Evolutionary conservation across 2,113 vertebrate genomes (phyloP), one percentile per base, ranked within the genome.

Genomic region (Artemisiospiza belli): DNA sequence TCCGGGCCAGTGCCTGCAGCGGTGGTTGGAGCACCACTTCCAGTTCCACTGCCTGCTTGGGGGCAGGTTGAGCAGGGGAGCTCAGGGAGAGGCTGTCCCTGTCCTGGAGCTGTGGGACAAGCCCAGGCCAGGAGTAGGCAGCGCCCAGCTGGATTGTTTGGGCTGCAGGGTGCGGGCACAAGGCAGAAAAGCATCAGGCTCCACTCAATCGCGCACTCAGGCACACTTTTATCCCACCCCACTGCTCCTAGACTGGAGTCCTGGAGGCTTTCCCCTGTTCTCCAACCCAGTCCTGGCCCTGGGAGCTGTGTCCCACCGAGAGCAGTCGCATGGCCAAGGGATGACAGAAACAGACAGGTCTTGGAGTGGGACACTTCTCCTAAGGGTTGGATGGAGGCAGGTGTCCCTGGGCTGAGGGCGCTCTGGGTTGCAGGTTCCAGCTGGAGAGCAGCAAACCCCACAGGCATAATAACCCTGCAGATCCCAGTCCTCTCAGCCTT

Each of bases 91-190:
- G 0, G 2, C 13, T 9, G 39, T 49, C 15, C 16, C 6, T 8
- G 0, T 41, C n/a, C 21, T 21, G 27, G 13, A 20, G 13, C 11
- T 74, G 22, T 6, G 39, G 28, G 22, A 62, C 44, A 75, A 33
- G 9, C 15, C 15, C 62, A 20, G n/a, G 28, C 19, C 41, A 28
- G 47, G 18, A n/a, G 17, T 1, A 6, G n/a, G 31, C 58, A 73
- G 39, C 18, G 7, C 30, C 24, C 27, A 4, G 37, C 4, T 30
- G 15, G 31, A 24, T 20, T 37, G 6, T 9, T 33, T 15, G 41
- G 24, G 41, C 49, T 69, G 39, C 1, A 1, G 7, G 5, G 9
- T 10, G 33, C 0, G 0, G 7, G 25, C 22, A 30, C 5, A 5
- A 51, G 3, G 33, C 39, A 68, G 59, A 58, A 54, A 18, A 15